Evolutionary conservation across 2,888 invertebrate genomes (phyloP), one percentile per base, ranked within the genome.

Genomic region (Drosophila colorata): DNA sequence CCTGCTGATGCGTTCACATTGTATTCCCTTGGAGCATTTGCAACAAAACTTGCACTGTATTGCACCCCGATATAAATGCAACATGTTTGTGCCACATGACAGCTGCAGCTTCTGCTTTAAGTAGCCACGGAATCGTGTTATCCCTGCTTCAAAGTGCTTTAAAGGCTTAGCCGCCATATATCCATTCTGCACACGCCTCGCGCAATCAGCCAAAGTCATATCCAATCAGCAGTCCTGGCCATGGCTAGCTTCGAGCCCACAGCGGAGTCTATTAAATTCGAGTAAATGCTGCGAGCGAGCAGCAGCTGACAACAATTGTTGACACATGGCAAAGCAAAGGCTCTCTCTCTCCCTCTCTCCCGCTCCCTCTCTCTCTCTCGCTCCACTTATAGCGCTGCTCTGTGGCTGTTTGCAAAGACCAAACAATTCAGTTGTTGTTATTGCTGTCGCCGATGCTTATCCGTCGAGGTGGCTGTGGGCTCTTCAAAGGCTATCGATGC

Each of bases 151-250:
- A 16, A 25, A 69, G 33, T 43, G 46, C 53, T 16, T 52, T 46
- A 60, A 59, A 48, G 48, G 59, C 69, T 69, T 55, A 25, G 31
- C 38, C 35, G 35, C 20, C 31, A 25, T 5, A 51, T 18, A n/a
- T 28, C 51, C 44, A 73, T 56, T 63, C 52, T 25, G 31, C 23
- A 35, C 38, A 60, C 23, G 44, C 37, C 28, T 23, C 61, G 52
- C 52, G 66, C 73, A 74, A 88, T 80, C 78, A 70, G 68, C 47
- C 59, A 63, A 66, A 47, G 79, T 82, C 88, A 67, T 59, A 72
- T 79, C 79, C 85, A 87, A 83, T 83, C 80, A 86, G 65, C 51
- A 57, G 67, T 25, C 14, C 14, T 16, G 28, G 13, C 35, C 25
- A n/a, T 9, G 59, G n/a, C 43, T 16, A 31, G 20, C 14, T 18